Percentiles rank a stretch among this genome's conserved stretches.
phyloP scores from a whole-genome alignment of 2,113 vertebrate genomes.

The Gallinago jamesoni region DNA sequence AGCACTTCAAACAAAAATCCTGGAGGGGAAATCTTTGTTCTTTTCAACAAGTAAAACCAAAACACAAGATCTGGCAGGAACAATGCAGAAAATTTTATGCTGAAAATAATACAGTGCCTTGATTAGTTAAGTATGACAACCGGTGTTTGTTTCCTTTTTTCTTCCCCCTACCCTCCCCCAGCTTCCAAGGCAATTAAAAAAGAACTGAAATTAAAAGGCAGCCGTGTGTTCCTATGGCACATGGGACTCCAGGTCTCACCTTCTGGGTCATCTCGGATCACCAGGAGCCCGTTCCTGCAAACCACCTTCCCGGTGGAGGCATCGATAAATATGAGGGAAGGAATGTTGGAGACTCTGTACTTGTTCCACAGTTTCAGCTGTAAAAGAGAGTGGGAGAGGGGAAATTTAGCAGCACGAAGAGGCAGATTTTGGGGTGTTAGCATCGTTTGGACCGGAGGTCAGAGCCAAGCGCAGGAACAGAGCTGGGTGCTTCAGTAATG shows the following conservation, averaged over 20 bases:
- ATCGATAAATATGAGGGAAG: constrained; percentile 97
- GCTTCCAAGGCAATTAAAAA: neutral
- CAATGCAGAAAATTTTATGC: constrained; percentile 27
- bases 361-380: constrained; percentile 99
- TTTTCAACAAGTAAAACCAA: constrained; percentile 47
- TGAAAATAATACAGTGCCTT: constrained; percentile 17
- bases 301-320: constrained; percentile 89
- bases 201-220: neutral
- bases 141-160: neutral
- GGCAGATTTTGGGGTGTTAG: neutral
- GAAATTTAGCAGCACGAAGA: neutral
- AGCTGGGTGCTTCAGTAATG: neutral
- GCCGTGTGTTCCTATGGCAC: neutral
- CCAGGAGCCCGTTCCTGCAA: constrained; percentile 93
- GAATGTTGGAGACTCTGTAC: constrained; percentile 97
- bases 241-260: constrained; percentile 70
- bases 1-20: constrained; percentile 59
- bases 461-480: neutral
- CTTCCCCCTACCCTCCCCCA: neutral
- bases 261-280: constrained; percentile 96
- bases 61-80: constrained; percentile 55
- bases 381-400: constrained; percentile 19
- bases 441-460: neutral
- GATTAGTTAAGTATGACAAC: neutral
- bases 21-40: constrained; percentile 54